Evolutionary conservation across 2,888 invertebrate genomes (phyloP), one percentile per base, ranked within the genome.

Genomic region (Calliphora vomitoria): DNA sequence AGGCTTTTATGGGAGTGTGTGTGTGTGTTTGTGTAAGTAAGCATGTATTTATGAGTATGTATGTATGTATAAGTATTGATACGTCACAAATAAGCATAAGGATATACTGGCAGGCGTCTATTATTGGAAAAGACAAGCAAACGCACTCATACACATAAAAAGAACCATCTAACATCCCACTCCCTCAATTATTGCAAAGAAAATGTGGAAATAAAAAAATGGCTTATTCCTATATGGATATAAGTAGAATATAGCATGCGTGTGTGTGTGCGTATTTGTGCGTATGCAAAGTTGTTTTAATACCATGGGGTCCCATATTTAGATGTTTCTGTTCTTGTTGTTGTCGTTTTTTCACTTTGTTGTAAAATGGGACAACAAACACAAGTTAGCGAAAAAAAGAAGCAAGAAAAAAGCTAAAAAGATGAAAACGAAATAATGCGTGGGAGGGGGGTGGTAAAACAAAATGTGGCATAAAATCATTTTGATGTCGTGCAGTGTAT

Each of bases 401-500:
- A 53, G 31, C 55, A 38, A 58, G 44, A 41, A 60, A 78, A 80
- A 80, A 80, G 79, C 82, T 75, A 68, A 81, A 87, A 76, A 78
- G 76, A 72, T 81, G 79, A 53, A 86, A 71, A 83, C 62, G 31
- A 78, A 78, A 74, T 74, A 69, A 60, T n/a, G 79, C 8, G 8
- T 38, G 47, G 55, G 80, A 31, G 79, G 84, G 72, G 55, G 86
- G 81, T 68, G 81, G 76, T 44, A 55, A 84, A 78, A 81, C 68
- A 87, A 82, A 87, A 87, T 85, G 79, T 82, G 79, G 74, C 82
- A 82, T 87, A 87, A 87, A 87, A 87, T 87, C 87, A 87, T 85
- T 87, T 87, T 87, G 87, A 87, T 87, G 85, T 87, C 87, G 82
- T 87, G 85, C 85, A 82, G 87, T 85, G 82, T 85, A 64, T 79